Percentiles rank a stretch among this genome's conserved stretches.
Evolutionary conservation across 1,140 invertebrate species (phyloP).

Genomic region (Dendroctonus valens): DNA sequence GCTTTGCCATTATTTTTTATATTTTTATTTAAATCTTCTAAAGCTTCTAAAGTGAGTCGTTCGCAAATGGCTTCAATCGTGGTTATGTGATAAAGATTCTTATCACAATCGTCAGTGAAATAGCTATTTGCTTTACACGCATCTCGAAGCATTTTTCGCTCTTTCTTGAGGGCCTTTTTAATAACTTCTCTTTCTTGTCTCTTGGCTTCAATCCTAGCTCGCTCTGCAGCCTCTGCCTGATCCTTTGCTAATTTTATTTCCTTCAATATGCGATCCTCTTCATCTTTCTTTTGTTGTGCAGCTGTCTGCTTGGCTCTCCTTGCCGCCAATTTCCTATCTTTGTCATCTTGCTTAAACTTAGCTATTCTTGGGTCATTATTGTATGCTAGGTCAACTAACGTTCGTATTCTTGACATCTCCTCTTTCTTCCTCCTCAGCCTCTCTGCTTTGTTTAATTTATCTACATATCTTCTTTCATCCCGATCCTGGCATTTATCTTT

Average conservation of each 20-base stretch:
- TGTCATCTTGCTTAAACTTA: slow-evolving; percentile 92
- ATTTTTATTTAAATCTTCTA: slow-evolving; percentile 75
- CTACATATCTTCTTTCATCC: slow-evolving; percentile 95
- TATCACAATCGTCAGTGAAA: slow-evolving; percentile 70
- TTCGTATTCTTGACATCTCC: slow-evolving; percentile 88
- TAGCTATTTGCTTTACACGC: slow-evolving; percentile 87
- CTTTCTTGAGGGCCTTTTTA: slow-evolving; percentile 81
- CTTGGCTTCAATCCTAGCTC: slow-evolving; percentile 73
- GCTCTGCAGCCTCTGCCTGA: slow-evolving; percentile 77
- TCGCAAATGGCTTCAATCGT: slow-evolving; percentile 90
- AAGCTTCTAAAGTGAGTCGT: slow-evolving; percentile 65
- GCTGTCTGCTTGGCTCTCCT: slow-evolving; percentile 91
- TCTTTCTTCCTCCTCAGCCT: slow-evolving; percentile 93
- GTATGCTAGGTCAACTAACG: slow-evolving; percentile 91
- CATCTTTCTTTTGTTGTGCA: slow-evolving; percentile 75
- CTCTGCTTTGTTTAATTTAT: slow-evolving; percentile 94
- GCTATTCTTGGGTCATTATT: slow-evolving; percentile 89
- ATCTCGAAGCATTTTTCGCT: slow-evolving; percentile 82
- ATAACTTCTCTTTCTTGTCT: slow-evolving; percentile 84
- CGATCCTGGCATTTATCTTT: slow-evolving; percentile 96
- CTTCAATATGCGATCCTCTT: slow-evolving; percentile 72
- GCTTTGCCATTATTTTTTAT: slow-evolving; percentile 64
- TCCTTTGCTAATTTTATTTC: slow-evolving; percentile 78
- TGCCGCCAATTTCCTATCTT: slow-evolving; percentile 82
- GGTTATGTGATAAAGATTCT: slow-evolving; percentile 81